A percentile compares a stretch with the other conserved stretches of the same genome.
Conservation (phyloP, 1,140 invertebrate genomes). For the Fragariocoptes setiger region DNA sequence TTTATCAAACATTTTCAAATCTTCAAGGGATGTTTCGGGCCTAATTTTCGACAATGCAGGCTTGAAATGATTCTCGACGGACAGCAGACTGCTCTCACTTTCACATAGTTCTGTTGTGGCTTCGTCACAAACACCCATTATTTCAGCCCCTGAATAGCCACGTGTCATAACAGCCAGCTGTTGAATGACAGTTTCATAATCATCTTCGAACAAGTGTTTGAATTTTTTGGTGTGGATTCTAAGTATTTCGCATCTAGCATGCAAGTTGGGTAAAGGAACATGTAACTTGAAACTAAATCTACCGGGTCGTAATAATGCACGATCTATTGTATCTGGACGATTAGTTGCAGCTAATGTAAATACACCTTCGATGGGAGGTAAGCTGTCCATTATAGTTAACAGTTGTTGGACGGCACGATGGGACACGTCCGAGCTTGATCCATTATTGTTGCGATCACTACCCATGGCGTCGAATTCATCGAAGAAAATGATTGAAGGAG, state of each 20-base stretch:
- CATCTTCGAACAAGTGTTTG: no score
- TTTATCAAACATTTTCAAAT: no score
- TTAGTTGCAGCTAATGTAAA: slow-evolving; percentile 82
- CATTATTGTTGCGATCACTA: slow-evolving; percentile 37
- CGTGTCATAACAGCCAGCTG: background rate
- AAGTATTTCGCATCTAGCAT: background rate
- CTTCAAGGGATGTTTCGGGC: no score
- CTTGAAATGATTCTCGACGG: no score
- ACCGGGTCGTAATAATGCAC: slow-evolving; percentile 56
- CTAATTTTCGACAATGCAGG: no score
- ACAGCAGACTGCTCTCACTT: no score
- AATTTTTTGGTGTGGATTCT: background rate
- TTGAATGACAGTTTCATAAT: background rate
- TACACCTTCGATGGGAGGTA: slow-evolving; percentile 20
- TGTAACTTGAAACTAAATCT: slow-evolving; percentile 67
- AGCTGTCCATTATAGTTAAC: slow-evolving; percentile 50
- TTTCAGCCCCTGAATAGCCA: background rate
- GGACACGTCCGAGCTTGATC: slow-evolving; percentile 81
- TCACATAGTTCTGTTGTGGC: no score
- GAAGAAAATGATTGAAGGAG: slow-evolving; percentile 62
- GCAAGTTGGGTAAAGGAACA: background rate
- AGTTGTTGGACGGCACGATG: slow-evolving; percentile 69
- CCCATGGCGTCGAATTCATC: slow-evolving; percentile 76
- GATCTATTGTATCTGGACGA: slow-evolving; percentile 64
- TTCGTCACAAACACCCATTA: no score